Conservation (phyloP, 2,888 invertebrate species). For the Mythimna albipuncta region DNA sequence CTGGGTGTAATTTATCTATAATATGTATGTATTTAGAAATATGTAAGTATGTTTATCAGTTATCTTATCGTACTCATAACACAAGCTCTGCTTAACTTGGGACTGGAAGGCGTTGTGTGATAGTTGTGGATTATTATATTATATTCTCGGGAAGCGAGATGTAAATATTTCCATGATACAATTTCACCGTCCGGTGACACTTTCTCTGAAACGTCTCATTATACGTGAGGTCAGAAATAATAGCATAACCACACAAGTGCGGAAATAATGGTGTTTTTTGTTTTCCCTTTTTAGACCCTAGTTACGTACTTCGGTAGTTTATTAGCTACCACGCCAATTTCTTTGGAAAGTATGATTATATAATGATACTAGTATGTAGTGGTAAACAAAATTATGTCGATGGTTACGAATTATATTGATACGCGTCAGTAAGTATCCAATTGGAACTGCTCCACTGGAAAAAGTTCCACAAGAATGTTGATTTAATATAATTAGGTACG, state of each 20-base stretch:
- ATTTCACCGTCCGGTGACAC: constrained; percentile 64
- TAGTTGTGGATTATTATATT: too few species aligned
- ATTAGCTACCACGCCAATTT: constrained; percentile 47
- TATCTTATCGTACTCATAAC: too few species aligned
- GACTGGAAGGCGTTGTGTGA: too few species aligned
- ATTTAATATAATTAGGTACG: too few species aligned
- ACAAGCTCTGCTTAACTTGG: too few species aligned
- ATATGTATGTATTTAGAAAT: too few species aligned
- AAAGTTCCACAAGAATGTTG: too few species aligned
- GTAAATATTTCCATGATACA: constrained; percentile 8
- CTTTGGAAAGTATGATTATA: constrained; percentile 51
- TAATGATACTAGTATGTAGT: constrained; percentile 16
- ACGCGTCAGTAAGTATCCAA: too few species aligned
- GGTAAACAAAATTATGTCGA: constrained; percentile 25
- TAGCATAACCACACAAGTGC: constrained; percentile 1
- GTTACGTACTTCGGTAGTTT: constrained; percentile 42
- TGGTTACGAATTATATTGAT: constrained; percentile 1
- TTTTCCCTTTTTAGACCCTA: constrained; percentile 51
- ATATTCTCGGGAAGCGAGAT: background rate
- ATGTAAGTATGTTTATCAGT: too few species aligned
- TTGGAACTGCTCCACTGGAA: background rate
- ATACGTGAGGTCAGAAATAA: constrained; percentile 66
- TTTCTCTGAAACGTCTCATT: constrained; percentile 72
- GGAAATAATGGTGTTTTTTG: constrained; percentile 54
- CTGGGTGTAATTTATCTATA: too few species aligned